A percentile compares a stretch with the other conserved stretches of the same genome.
Conservation (phyloP, 2,113 vertebrate genomes). For the Pomatorhinus ruficollis region DNA sequence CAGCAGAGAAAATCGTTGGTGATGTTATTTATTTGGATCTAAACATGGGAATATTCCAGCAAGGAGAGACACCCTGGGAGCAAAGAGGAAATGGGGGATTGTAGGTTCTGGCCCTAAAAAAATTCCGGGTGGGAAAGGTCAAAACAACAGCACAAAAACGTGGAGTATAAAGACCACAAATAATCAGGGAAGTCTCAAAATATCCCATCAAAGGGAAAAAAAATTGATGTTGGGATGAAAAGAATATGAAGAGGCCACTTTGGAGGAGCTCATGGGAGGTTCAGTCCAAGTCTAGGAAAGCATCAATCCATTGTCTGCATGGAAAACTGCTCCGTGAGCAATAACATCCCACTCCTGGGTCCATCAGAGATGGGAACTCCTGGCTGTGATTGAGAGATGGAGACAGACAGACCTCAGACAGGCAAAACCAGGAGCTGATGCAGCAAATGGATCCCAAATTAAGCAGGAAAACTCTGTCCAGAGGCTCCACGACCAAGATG, state of each 20-base stretch:
- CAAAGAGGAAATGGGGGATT: not conserved
- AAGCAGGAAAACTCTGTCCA: not conserved
- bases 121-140: no score
- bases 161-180: not conserved
- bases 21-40: not conserved
- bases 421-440: not conserved
- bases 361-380: not conserved
- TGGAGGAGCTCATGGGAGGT: not conserved
- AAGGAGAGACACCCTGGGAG: not conserved
- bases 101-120: not conserved
- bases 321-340: conserved; percentile 41
- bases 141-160: not conserved
- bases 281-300: not conserved
- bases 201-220: not conserved
- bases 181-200: not conserved
- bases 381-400: not conserved
- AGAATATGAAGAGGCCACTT: not conserved
- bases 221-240: not conserved
- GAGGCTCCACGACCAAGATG: not conserved
- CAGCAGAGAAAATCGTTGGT: not conserved
- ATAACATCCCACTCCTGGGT: not conserved
- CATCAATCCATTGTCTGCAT: not conserved
- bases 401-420: conserved; percentile 16
- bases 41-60: not conserved
- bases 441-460: not conserved